Evolutionary conservation across 2,888 invertebrate genomes (phyloP), one percentile per base, ranked within the genome.

Genomic region (Biston betularia): DNA sequence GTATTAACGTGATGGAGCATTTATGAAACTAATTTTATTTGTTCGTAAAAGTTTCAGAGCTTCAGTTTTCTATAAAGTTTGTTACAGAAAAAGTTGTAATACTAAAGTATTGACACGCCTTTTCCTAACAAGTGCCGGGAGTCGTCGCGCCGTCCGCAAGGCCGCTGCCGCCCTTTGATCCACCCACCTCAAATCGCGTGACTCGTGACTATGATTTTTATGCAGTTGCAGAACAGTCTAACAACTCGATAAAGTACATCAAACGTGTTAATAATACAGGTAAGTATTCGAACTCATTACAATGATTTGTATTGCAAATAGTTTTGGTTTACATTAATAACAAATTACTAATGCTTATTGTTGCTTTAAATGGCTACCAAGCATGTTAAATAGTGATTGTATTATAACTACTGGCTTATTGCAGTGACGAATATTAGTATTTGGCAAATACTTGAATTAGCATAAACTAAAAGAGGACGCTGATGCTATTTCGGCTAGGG

Each of bases 101-200:
- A 89, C 89, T 90, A 87, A 82, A 84, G 83, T 87, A 86, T 88
- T 86, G 93, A 92, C 94, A 92, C 93, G 94, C 94, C 93, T 94
- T 93, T 93, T 90, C 90, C 90, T 93, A 92, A 93, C 91, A 92
- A 93, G 90, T 91, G 90, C 88, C 93, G 90, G 90, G 92, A 92
- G 91, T 93, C 89, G 93, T 90, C 89, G 86, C 89, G 92, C 90
- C 89, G 85, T 87, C 89, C 89, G 86, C 93, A 92, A 92, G 91
- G 91, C 83, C 90, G 89, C 92, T 79, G 92, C 92, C 92, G 93
- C 92, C 93, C 92, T 92, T 93, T 90, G 93, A 92, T 93, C 93
- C 93, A 93, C 93, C 93, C 93, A 93, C 93, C 90, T 90, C 86
- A 88, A 87, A 88, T 90, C 89, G 90, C 90, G 90, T 91, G 90